phyloP scores from a whole-genome alignment of 2,888 invertebrate species.

The Ptilodon capucinus region DNA sequence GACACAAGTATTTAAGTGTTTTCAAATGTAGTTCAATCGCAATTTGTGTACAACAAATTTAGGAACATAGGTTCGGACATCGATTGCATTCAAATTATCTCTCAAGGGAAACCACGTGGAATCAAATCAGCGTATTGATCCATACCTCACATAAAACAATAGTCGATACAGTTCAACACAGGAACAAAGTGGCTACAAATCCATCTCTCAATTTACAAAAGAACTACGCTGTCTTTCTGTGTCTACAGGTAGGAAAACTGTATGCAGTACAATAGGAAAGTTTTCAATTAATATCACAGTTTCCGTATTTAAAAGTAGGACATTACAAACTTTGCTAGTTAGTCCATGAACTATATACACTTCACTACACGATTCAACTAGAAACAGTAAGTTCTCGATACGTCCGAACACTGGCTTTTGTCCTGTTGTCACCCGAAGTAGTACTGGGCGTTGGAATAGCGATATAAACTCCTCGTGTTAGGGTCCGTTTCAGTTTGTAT shows the following conservation, averaged over 20 bases:
- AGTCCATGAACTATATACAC: conserved; percentile 57
- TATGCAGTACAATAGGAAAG: conserved; percentile 65
- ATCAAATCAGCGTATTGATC: conserved; percentile 24
- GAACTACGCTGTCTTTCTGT: conserved; percentile 38
- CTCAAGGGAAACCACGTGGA: conserved; percentile 20
- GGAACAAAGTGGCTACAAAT: conserved; percentile 30
- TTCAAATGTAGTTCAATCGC: no score
- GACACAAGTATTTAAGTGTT: no score
- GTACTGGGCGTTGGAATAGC: conserved; percentile 85
- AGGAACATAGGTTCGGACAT: no score
- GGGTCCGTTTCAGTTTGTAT: conserved; percentile 78
- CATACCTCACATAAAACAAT: conserved; percentile 27
- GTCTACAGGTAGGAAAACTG: conserved; percentile 62
- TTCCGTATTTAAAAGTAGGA: conserved; percentile 79
- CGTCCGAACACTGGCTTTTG: conserved; percentile 76
- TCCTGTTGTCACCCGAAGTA: conserved; percentile 90
- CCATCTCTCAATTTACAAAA: conserved; percentile 26
- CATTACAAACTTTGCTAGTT: conserved; percentile 62
- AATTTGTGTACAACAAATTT: no score
- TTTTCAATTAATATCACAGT: conserved; percentile 81
- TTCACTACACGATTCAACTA: conserved; percentile 72
- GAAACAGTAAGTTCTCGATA: conserved; percentile 83
- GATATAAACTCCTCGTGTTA: conserved; percentile 84
- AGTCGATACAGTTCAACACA: conserved; percentile 28
- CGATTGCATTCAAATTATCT: neutral